These are phyloP conservation scores for Drosophila bocki DNA, from an alignment of 1,140 invertebrate genomes.

Conservation along the genomic window DNA sequence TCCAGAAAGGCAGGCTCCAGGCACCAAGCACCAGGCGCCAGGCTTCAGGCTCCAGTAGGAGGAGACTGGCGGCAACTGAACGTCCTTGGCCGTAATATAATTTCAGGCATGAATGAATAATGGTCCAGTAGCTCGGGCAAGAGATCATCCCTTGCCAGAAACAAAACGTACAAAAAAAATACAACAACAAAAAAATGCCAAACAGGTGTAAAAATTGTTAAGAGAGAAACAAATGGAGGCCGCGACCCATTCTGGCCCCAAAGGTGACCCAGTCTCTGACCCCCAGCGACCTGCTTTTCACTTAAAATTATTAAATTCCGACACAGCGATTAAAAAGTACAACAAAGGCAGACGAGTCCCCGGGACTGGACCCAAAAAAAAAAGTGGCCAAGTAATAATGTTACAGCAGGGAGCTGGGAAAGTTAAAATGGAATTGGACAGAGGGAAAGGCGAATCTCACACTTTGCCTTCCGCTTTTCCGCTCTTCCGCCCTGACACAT, in stretches of 20 bases:
- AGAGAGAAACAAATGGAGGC: constrained; percentile 43
- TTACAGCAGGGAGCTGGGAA: constrained; percentile 31
- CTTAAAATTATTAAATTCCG: constrained; percentile 75
- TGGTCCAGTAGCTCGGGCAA: constrained; percentile 19
- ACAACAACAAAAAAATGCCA: constrained; percentile 12
- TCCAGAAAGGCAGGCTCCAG: not conserved
- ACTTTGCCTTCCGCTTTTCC: constrained; percentile 2
- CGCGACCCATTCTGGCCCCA: not conserved
- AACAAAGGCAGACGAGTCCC: constrained; percentile 4
- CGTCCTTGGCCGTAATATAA: constrained; percentile 32
- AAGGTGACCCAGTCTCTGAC: not conserved
- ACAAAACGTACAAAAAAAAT: not conserved
- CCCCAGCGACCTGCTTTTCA: constrained; percentile 38
- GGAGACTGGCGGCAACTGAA: constrained; percentile 1
- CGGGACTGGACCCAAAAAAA: constrained; percentile 9
- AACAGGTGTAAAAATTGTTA: constrained; percentile 57
- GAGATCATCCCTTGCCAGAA: constrained; percentile 40
- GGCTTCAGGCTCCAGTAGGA: no score
- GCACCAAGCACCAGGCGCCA: not conserved
- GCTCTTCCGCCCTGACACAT: constrained; percentile 1
- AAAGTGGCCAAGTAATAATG: constrained; percentile 23
- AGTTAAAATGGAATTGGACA: constrained; percentile 62
- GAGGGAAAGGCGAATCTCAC: constrained; percentile 3
- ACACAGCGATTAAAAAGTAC: constrained; percentile 57
- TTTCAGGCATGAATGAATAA: constrained; percentile 40